phyloP scores from a whole-genome alignment of 2,888 invertebrate genomes.

The Cataglyphis cursor region DNA sequence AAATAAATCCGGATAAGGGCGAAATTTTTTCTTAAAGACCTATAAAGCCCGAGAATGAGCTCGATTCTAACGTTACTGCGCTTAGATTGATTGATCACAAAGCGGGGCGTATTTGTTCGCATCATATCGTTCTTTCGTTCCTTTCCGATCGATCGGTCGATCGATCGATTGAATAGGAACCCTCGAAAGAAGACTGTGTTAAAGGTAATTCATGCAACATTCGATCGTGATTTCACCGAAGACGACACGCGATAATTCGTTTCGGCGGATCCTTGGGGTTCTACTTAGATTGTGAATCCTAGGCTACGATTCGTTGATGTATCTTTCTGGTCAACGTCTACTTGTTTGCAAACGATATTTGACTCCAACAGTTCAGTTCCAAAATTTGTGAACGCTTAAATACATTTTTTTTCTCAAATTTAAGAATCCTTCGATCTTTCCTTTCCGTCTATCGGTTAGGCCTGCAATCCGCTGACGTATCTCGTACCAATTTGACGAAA shows the following conservation, averaged over 20 bases:
- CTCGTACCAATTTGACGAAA: constrained; percentile 60
- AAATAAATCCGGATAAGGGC: constrained; percentile 38
- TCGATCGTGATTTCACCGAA: constrained; percentile 18
- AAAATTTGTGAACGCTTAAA: background rate
- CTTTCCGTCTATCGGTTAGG: constrained; percentile 54
- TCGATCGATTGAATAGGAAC: constrained; percentile 33
- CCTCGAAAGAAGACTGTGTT: constrained; percentile 53
- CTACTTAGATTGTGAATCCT: background rate
- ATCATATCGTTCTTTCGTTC: constrained; percentile 54
- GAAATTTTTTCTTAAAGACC: constrained; percentile 28
- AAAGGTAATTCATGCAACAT: constrained; percentile 58
- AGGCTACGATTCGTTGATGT: background rate
- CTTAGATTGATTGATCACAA: constrained; percentile 54
- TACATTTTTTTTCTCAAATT: background rate
- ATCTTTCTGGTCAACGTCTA: background rate
- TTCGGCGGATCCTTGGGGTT: constrained; percentile 1
- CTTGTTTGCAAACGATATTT: background rate
- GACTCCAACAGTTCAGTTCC: background rate
- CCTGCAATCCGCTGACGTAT: constrained; percentile 51
- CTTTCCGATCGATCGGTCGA: constrained; percentile 40
- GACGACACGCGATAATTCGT: constrained; percentile 51
- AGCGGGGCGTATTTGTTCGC: constrained; percentile 44
- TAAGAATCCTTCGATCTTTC: background rate
- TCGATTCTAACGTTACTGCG: constrained; percentile 37
- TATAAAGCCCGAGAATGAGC: constrained; percentile 47